Evolutionary conservation across 2,888 invertebrate species (phyloP), one percentile per base, ranked within the genome.

Genomic region (Trissonchulus sp.): DNA sequence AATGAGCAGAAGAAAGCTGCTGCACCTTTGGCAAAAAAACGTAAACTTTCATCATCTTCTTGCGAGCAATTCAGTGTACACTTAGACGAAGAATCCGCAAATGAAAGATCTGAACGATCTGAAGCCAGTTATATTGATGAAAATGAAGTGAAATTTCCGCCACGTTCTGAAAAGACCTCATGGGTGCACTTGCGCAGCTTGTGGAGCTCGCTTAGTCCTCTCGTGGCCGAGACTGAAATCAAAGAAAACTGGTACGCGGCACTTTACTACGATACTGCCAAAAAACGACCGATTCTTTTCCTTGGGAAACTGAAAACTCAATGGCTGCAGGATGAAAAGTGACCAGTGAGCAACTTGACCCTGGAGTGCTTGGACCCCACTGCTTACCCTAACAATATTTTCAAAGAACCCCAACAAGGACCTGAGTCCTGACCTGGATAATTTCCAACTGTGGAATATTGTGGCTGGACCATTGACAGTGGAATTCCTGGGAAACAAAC

Each of bases 171-270:
- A 60, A n/a, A 18, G 18, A n/a, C 60, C 60, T 18, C 60, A n/a
- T 60, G 60, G 60, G n/a, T 18, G 18, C 60, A 60, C 60, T 60
- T 60, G 60, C 18, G n/a, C 60, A 60, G 60, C n/a, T 60, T 60
- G n/a, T 60, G 60, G 60, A n/a, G n/a, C 18, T 60, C 60, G 18
- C n/a, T 60, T 18, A 60, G 18, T 18, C 18, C 18, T 18, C 18
- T n/a, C 18, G 18, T n/a, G n/a, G 60, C n/a, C 18, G 60, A 60
- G 18, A 18, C 60, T 60, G n/a, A n/a, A n/a, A 18, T 60, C 18
- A 60, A 60, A n/a, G 60, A 60, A n/a, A 18, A 60, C n/a, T 60
- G 60, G 60, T 60, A 60, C 60, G 60, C 60, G n/a, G 60, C 60
- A 60, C n/a, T 60, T 60, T 60, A 60, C n/a, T 60, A 60, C 18